phyloP scores from a whole-genome alignment of 2,113 vertebrate species.

The Hypanus sabinus region DNA sequence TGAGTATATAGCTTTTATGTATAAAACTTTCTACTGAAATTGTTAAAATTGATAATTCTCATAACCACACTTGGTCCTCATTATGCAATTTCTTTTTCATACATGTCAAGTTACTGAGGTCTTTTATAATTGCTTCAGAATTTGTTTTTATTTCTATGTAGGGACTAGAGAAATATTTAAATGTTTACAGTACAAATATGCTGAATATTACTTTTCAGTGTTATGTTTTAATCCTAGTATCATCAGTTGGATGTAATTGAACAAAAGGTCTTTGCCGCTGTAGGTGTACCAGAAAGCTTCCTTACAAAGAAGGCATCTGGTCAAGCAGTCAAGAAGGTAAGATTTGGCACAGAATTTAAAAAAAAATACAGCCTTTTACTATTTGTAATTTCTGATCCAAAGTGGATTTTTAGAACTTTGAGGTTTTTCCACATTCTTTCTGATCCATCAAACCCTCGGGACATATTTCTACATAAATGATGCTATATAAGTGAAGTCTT shows the following conservation, averaged over 20 bases:
- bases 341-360: not conserved
- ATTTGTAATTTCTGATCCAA: not conserved
- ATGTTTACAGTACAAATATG: not conserved
- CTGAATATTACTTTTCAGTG: not conserved
- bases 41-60: not conserved
- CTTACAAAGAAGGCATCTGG: constrained; percentile 79
- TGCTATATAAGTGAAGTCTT: no score
- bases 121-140: not conserved
- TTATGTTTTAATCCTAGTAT: constrained; percentile 58
- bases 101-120: not conserved
- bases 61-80: not conserved
- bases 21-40: not conserved
- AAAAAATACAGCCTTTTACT: not conserved
- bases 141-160: not conserved
- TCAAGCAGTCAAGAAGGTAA: constrained; percentile 79
- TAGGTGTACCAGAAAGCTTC: constrained; percentile 87
- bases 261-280: constrained; percentile 67
- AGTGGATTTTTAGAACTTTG: not conserved
- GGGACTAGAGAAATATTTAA: not conserved
- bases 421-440: not conserved
- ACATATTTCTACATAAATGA: no score
- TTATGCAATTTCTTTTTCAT: not conserved
- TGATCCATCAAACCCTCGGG: not conserved
- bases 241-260: constrained; percentile 69
- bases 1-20: not conserved